phyloP scores from a whole-genome alignment of 2,797 vertebrate genomes.

The Microcaecilia unicolor region DNA sequence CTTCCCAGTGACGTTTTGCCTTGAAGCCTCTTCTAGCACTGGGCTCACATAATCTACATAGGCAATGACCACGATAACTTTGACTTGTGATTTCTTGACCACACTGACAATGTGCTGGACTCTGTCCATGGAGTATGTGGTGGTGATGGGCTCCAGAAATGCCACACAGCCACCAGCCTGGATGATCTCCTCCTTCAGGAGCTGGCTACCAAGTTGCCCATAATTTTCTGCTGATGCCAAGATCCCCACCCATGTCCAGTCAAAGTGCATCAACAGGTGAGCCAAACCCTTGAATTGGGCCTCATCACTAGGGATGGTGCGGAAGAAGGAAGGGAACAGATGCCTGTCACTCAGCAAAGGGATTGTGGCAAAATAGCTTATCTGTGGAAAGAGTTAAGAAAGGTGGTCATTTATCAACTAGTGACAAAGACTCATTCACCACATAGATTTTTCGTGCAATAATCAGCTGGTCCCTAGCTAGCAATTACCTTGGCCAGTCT shows the following conservation, averaged over 20 bases:
- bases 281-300: background rate
- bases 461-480: too few relatives aligned
- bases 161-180: background rate
- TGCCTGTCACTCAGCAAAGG: background rate
- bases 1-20: background rate
- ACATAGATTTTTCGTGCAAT: too few relatives aligned
- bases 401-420: too few relatives aligned
- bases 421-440: too few relatives aligned
- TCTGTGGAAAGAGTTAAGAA: background rate
- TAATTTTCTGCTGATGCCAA: background rate
- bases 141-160: background rate
- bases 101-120: background rate
- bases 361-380: constrained; percentile 4
- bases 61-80: background rate
- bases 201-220: background rate
- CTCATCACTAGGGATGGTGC: constrained; percentile 7
- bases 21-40: background rate
- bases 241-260: constrained; percentile 5
- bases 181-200: background rate
- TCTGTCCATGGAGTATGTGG: too few relatives aligned
- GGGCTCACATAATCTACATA: background rate
- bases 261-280: background rate
- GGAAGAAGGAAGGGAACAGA: background rate
- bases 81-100: background rate
- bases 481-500: too few relatives aligned